These are phyloP conservation scores for Aspidiotus destructor DNA, from an alignment of 2,888 invertebrate genomes.

Conservation along the genomic window DNA sequence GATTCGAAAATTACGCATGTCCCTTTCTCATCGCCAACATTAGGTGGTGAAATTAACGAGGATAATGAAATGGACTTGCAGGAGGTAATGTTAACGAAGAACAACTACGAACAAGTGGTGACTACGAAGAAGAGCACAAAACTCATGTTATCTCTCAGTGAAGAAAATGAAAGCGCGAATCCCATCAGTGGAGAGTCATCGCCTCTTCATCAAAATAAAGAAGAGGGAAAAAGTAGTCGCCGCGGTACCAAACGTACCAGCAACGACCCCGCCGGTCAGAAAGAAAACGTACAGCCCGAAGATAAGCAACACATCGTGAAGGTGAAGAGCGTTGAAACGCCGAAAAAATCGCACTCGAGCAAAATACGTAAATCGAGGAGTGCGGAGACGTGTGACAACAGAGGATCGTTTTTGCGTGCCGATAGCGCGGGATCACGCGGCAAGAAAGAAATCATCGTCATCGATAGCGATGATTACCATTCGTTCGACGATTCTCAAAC, in stretches of 20 bases:
- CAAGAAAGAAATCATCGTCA: slow-evolving; percentile 37
- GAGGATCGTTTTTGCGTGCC: slow-evolving; percentile 16
- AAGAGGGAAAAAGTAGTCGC: neutral
- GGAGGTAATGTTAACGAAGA: slow-evolving; percentile 34
- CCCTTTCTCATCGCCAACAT: slow-evolving; percentile 38
- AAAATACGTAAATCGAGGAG: slow-evolving; percentile 25
- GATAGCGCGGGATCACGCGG: slow-evolving; percentile 21
- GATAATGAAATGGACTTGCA: slow-evolving; percentile 36
- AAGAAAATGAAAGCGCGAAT: slow-evolving; percentile 23
- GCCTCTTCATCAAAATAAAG: neutral
- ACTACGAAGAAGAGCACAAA: slow-evolving; percentile 35
- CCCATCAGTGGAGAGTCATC: neutral
- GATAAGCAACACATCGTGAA: slow-evolving; percentile 19
- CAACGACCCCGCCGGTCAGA: neutral
- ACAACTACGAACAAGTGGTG: slow-evolving; percentile 35
- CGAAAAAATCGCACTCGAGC: slow-evolving; percentile 2
- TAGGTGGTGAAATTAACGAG: slow-evolving; percentile 38
- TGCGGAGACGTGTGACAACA: slow-evolving; percentile 27
- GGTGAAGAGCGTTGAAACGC: slow-evolving; percentile 22
- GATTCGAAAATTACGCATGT: slow-evolving; percentile 39
- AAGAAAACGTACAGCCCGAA: neutral
- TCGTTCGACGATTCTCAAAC: slow-evolving; percentile 33
- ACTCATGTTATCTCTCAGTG: slow-evolving; percentile 32
- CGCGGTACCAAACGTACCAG: neutral
- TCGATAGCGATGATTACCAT: slow-evolving; percentile 38